These are phyloP conservation scores for Heterotis niloticus DNA, from an alignment of 2,113 vertebrate genomes.

Conservation along the genomic window DNA sequence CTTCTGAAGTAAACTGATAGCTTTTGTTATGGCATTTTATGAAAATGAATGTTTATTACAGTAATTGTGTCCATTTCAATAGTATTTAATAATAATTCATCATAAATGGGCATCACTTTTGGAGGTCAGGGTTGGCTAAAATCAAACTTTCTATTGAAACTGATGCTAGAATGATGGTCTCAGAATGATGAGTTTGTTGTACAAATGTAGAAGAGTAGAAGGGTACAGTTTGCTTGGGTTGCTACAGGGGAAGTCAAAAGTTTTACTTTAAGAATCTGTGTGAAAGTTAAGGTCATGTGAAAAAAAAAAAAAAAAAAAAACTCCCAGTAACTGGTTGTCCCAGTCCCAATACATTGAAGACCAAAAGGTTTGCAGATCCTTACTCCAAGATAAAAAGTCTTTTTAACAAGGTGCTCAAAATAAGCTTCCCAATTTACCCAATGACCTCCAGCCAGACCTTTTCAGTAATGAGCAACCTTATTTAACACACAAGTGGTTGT, in stretches of 20 bases:
- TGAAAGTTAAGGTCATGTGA: not conserved
- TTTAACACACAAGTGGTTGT: not conserved
- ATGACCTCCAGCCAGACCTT: not conserved
- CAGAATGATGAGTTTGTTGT: not conserved
- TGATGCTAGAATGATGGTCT: not conserved
- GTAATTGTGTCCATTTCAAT: too few relatives aligned
- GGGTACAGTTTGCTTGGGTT: not conserved
- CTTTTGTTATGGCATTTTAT: too few relatives aligned
- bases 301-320: too few relatives aligned
- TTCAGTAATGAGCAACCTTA: not conserved
- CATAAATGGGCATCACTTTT: not conserved
- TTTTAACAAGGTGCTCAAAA: not conserved
- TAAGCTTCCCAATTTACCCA: not conserved
- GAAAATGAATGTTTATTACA: too few relatives aligned
- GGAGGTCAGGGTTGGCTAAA: not conserved
- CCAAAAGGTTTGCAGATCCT: not conserved
- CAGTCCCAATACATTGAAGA: not conserved
- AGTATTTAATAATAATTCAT: not conserved
- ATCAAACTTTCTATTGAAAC: not conserved
- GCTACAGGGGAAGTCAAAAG: too few relatives aligned
- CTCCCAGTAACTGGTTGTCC: not conserved
- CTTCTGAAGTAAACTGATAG: too few relatives aligned
- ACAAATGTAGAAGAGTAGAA: not conserved
- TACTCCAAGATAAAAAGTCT: constrained; percentile 1
- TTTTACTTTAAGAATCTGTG: too few relatives aligned